Evolutionary conservation across 1,140 invertebrate genomes (phyloP).

Genomic region (Gonioctena quinquepunctata): DNA sequence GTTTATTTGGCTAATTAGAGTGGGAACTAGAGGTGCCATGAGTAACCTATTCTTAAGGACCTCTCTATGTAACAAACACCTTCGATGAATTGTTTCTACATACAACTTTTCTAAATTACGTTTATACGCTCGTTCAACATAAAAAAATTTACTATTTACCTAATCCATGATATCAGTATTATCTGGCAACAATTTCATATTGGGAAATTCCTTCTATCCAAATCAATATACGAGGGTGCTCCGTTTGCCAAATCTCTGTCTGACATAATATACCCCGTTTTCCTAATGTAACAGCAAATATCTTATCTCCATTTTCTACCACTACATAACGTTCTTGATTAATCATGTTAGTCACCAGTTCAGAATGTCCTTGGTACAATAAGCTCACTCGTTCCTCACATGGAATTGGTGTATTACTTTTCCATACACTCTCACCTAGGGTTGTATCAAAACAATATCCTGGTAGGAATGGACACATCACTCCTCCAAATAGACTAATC

Average conservation of each 20-base stretch:
- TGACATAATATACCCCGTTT: neutral
- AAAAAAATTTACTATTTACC: neutral
- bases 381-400: neutral
- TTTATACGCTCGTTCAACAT: neutral
- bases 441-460: constrained; percentile 18
- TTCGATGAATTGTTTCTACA: neutral
- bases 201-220: neutral
- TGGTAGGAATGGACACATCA: constrained; percentile 7
- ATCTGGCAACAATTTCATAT: neutral
- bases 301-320: too few relatives aligned
- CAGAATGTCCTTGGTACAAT: neutral
- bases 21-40: neutral
- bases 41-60: neutral
- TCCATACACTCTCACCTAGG: constrained; percentile 14
- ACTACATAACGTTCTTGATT: too few relatives aligned
- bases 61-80: neutral
- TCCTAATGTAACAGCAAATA: constrained; percentile 4
- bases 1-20: too few relatives aligned
- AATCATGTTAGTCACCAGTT: neutral
- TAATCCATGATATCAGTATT: neutral
- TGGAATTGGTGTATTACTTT: neutral
- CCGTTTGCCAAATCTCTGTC: constrained; percentile 6
- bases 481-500: constrained; percentile 11
- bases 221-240: neutral
- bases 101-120: neutral